phyloP scores from a whole-genome alignment of 2,888 invertebrate species.

The Ctena decussata region DNA sequence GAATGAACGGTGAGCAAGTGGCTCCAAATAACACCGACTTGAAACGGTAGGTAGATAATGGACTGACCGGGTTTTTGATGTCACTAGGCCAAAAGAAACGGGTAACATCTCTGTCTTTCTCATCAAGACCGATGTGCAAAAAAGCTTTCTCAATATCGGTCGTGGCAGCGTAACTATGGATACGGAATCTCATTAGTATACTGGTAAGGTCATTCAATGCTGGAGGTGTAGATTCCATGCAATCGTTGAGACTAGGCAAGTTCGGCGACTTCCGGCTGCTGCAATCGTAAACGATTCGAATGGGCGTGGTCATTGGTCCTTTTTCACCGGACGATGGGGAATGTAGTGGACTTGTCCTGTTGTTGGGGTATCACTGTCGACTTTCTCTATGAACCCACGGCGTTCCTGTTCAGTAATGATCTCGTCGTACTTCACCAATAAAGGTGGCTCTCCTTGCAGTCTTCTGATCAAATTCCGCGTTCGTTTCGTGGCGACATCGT shows the following conservation, averaged over 20 bases:
- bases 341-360: conserved; percentile 47
- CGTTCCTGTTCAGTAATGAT: conserved; percentile 53
- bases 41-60: conserved; percentile 36
- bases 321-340: conserved; percentile 57
- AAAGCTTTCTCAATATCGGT: conserved; percentile 58
- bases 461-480: conserved; percentile 18
- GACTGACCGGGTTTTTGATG: conserved; percentile 28
- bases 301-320: conserved; percentile 52
- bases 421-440: conserved; percentile 15
- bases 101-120: conserved; percentile 50
- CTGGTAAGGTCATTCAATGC: conserved; percentile 46
- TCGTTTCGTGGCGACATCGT: conserved; percentile 12
- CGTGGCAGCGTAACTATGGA: conserved; percentile 37
- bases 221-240: conserved; percentile 41
- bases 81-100: conserved; percentile 57
- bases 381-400: conserved; percentile 45
- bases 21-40: conserved; percentile 28
- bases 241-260: conserved; percentile 56
- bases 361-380: neutral
- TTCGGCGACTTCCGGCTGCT: conserved; percentile 28
- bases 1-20: conserved; percentile 34
- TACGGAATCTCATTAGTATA: conserved; percentile 50
- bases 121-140: conserved; percentile 47
- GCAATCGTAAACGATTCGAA: conserved; percentile 61
- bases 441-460: neutral